A percentile compares a stretch with the other conserved stretches of the same genome.
phyloP scores from a whole-genome alignment of 2,797 vertebrate genomes.

The Tragelaphus eurycerus region DNA sequence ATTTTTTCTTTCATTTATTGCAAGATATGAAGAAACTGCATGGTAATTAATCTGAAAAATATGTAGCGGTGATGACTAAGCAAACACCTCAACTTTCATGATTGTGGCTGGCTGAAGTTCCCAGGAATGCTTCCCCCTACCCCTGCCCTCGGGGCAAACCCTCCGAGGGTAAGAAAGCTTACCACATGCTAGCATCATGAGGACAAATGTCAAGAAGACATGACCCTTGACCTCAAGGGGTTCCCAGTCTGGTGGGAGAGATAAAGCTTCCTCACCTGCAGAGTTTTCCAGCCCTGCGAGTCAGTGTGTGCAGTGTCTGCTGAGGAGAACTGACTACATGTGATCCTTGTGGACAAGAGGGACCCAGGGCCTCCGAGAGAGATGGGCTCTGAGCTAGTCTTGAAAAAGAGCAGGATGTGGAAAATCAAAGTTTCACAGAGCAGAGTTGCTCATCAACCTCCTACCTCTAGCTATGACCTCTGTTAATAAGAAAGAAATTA shows the following conservation, averaged over 20 bases:
- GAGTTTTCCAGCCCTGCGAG: no score
- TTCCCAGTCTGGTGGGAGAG: background rate
- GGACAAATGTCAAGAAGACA: background rate
- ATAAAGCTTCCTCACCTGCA: background rate
- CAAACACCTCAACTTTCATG: background rate
- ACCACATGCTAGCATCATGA: no score
- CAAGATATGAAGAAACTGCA: conserved; percentile 40
- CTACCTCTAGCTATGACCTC: background rate
- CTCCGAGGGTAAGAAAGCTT: background rate
- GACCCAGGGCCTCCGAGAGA: background rate
- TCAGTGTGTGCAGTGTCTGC: background rate
- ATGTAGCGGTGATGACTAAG: background rate
- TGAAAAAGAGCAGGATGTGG: background rate
- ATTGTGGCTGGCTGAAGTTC: background rate
- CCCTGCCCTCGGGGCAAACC: background rate
- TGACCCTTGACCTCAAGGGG: background rate
- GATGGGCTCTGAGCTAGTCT: background rate
- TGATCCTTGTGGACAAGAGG: background rate
- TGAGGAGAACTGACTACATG: rapidly evolving
- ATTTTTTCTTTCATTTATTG: conserved; percentile 30
- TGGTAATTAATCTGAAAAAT: conserved; percentile 34
- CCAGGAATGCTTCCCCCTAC: background rate
- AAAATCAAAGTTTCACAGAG: background rate
- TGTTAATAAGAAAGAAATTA: background rate
- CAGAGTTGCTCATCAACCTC: background rate